Percentiles rank a stretch among this genome's conserved stretches.
phyloP scores from a whole-genome alignment of 1,140 invertebrate genomes.

The Maniola jurtina region DNA sequence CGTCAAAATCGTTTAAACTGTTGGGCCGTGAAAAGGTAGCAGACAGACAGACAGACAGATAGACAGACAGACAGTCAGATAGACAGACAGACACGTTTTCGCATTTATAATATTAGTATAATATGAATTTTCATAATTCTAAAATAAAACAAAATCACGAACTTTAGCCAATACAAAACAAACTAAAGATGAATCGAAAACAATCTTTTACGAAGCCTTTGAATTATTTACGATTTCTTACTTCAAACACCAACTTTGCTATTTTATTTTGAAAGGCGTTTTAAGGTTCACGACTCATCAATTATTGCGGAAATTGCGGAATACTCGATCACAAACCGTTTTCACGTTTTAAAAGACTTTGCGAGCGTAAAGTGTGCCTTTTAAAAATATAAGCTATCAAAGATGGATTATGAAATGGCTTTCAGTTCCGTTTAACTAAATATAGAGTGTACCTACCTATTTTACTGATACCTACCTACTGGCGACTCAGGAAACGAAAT shows the following conservation, averaged over 20 bases:
- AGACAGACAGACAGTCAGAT: too few relatives aligned
- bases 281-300: background rate
- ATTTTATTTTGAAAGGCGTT: background rate
- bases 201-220: background rate
- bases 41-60: too few relatives aligned
- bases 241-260: background rate
- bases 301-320: slow-evolving; percentile 3
- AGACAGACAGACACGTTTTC: too few relatives aligned
- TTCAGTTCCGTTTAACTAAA: background rate
- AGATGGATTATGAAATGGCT: background rate
- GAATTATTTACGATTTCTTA: background rate
- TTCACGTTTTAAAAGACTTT: background rate
- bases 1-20: too few relatives aligned
- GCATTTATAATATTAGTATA: too few relatives aligned
- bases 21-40: too few relatives aligned
- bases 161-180: background rate
- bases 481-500: too few relatives aligned
- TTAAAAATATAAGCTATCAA: background rate
- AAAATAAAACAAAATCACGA: background rate
- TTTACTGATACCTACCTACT: too few relatives aligned
- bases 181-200: background rate
- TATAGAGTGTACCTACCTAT: too few relatives aligned
- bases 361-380: background rate
- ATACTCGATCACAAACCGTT: background rate
- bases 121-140: background rate